A percentile compares a stretch with the other conserved stretches of the same genome.
phyloP scores from a whole-genome alignment of 2,113 vertebrate genomes.

The Nettapus auritus region DNA sequence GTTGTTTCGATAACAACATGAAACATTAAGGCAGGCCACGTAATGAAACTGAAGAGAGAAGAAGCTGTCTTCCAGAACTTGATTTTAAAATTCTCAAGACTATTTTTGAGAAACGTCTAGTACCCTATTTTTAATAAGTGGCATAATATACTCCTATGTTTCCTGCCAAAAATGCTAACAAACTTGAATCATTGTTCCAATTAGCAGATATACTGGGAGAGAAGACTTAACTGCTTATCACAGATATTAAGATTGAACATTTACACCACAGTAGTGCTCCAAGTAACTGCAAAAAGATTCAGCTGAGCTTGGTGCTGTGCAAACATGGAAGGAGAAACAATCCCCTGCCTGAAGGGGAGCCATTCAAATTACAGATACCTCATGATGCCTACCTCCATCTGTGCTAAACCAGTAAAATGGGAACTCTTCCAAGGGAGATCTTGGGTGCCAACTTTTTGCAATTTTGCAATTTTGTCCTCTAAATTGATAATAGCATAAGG shows the following conservation, averaged over 20 bases:
- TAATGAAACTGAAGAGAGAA: not conserved
- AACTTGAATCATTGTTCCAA: not conserved
- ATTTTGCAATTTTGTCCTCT: not conserved
- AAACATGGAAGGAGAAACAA: not conserved
- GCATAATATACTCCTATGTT: not conserved
- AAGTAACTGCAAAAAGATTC: not conserved
- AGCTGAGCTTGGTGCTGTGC: not conserved
- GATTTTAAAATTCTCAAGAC: not conserved
- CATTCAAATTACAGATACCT: not conserved
- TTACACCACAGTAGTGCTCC: not conserved
- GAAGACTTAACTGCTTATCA: not conserved
- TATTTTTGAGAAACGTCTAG: not conserved
- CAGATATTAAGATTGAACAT: not conserved
- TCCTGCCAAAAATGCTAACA: not conserved
- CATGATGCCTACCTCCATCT: not conserved
- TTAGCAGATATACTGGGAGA: not conserved
- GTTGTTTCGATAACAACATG: not conserved
- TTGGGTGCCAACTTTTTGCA: not conserved
- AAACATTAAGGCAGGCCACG: constrained; percentile 1
- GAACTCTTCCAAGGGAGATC: not conserved
- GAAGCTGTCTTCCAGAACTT: not conserved
- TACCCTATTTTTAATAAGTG: not conserved
- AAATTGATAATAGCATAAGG: not conserved
- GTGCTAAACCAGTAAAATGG: not conserved
- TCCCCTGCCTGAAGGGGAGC: not conserved